These are phyloP conservation scores for Dicrostonyx torquatus DNA, from an alignment of 2,797 vertebrate species.

Conservation along the genomic window DNA sequence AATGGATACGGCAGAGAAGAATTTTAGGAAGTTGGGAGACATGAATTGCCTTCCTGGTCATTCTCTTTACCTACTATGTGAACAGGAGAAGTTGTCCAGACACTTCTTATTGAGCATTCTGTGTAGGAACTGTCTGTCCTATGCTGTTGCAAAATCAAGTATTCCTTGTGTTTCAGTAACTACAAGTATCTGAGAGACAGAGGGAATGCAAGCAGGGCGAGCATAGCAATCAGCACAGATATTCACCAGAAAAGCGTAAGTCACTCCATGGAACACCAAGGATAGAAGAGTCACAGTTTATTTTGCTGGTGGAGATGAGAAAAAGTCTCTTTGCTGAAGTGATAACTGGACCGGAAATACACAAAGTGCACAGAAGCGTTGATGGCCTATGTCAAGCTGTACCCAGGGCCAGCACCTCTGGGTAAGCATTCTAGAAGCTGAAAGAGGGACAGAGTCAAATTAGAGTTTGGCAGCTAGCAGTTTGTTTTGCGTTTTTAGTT, in stretches of 20 bases:
- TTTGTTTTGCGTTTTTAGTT: neutral
- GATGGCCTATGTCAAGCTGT: neutral
- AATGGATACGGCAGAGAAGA: neutral
- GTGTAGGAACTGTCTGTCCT: neutral
- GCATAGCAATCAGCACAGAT: neutral
- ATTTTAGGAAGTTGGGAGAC: neutral
- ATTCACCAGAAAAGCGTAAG: neutral
- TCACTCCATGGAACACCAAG: neutral
- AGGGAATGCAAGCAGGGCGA: fast-evolving
- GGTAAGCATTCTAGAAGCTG: neutral
- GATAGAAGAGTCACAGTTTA: neutral
- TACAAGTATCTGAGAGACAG: neutral
- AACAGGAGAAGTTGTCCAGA: neutral
- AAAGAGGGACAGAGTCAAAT: neutral
- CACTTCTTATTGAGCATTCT: neutral
- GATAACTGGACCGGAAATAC: neutral
- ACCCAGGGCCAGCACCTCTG: neutral
- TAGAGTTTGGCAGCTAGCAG: neutral
- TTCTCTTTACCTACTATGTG: neutral
- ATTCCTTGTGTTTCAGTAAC: neutral
- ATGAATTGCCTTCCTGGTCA: neutral
- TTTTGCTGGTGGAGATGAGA: neutral
- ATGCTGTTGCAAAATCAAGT: neutral
- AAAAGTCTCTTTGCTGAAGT: neutral
- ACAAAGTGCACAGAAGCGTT: neutral